Evolutionary conservation across 1,140 invertebrate species (phyloP), one percentile per base, ranked within the genome.

Genomic region (Anastrepha ludens): DNA sequence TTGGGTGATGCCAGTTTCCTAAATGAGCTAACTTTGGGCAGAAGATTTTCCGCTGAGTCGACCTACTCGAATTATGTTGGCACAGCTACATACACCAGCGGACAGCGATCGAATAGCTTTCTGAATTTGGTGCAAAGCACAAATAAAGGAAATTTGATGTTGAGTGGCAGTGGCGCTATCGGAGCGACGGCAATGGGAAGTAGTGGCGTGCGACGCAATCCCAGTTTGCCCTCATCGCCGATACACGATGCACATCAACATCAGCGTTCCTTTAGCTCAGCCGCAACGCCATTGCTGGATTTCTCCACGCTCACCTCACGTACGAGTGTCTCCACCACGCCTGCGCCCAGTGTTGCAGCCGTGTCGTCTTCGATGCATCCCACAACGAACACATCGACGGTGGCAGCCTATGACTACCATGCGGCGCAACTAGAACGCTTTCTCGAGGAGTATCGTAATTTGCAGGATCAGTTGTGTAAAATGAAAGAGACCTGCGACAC

Each of bases 401-500:
- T 86, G 3, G 93, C 94, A 93, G 90, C 96, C 55, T 96, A 96
- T 91, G 96, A 97, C 89, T 97, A 96, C 91, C 95, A 96, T 91
- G 95, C 96, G 0, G 96, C 96, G 4, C 96, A 97, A 90, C 92
- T 97, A 67, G 96, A 97, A 90, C 94, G 95, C 58, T 97, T 97
- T 91, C 94, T 97, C 50, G 96, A 97, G 90, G 96, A 97, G 90
- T 97, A 97, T 90, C 94, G 96, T 89, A 95, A 94, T 89, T 94
- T 97, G 67, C 96, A 96, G 91, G 95, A 96, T 91, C 96, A 97
- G 91, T 91, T 97, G 87, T 96, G 95, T 86, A 95, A 95, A 91
- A 97, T 97, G 96, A 97, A 96, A 90, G 95, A 96, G 90, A 96
- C 96, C 47, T 96, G 96, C 90, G 96, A 96, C 89, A 95, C 94